A percentile compares a stretch with the other conserved stretches of the same genome.
Evolutionary conservation across 2,888 invertebrate species (phyloP).

Genomic region (Cistogaster globosa): DNA sequence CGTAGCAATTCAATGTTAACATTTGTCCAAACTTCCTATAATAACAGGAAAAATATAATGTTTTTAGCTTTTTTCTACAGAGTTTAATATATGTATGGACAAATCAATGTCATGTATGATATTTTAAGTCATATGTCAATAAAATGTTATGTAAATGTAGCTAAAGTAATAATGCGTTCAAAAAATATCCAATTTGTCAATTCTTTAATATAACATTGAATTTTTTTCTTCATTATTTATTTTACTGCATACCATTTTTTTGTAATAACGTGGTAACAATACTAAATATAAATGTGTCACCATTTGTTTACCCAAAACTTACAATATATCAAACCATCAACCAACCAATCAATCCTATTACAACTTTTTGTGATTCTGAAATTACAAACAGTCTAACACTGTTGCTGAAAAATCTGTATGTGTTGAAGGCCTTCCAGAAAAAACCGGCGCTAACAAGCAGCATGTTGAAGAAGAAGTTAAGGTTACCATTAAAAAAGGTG

Average conservation of each 20-base stretch:
- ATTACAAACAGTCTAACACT: slow-evolving; percentile 25
- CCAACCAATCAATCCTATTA: slow-evolving; percentile 33
- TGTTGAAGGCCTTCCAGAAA: slow-evolving; percentile 29
- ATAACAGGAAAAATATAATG: too few species aligned
- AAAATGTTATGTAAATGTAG: too few species aligned
- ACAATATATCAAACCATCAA: slow-evolving; percentile 14
- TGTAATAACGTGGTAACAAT: slow-evolving; percentile 13
- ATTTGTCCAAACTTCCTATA: too few species aligned
- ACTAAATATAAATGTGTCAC: slow-evolving; percentile 11
- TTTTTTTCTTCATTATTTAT: slow-evolving; percentile 1
- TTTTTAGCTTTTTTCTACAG: too few species aligned
- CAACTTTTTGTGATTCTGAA: slow-evolving; percentile 18
- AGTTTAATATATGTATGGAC: too few species aligned
- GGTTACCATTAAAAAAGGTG: neutral
- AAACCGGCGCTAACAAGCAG: neutral
- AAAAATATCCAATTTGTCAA: neutral
- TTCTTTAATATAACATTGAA: slow-evolving; percentile 5
- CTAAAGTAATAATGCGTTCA: neutral
- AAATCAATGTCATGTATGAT: too few species aligned
- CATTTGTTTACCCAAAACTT: slow-evolving; percentile 33
- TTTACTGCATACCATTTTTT: neutral
- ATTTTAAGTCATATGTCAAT: neutral
- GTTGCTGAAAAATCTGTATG: slow-evolving; percentile 32
- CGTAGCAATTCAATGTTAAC: too few species aligned
- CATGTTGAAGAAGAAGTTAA: slow-evolving; percentile 1